Base-by-base conservation (phyloP, 2,113 vertebrate genomes). In the Plecturocebus donacophilus region DNA sequence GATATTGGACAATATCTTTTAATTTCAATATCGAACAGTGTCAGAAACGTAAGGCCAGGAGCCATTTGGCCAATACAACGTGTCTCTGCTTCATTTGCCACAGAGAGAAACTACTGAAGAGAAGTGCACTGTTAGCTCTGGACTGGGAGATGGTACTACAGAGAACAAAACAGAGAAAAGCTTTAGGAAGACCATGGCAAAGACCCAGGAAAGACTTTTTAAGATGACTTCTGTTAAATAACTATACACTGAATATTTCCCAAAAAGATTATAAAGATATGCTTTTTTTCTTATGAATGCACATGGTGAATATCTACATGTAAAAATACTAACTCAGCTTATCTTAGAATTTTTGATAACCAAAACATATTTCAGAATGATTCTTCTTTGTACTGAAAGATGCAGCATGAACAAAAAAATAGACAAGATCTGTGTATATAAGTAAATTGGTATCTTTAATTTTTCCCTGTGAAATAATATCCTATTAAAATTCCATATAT, bases 331-430 rank as follows among this genome's bases (percentile, higher is more conserved):
- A 61, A n/a, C 2, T 86, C 4, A 77, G 5, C 12, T 58, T 32
- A 56, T 38, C 32, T 38, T 61, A 93, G 6, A 83, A 76, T 32
- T 82, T 82, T 83, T 56, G 2, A 70, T 32, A 10, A 21, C 17
- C 58, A 68, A 96, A 80, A 66, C 6, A 14, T 81, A 64, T 91
- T 89, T 93, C 45, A 91, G 40, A 87, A 85, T 94, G 23, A 79
- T 68, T 42, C 1, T 25, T 35, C 0, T 85, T 86, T 49, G 3
- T 85, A 42, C 47, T 54, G 9, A 93, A 82, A n/a, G 13, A 68
- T 2, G 8, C 1, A 38, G 19, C 7, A 87, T 71, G 7, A 76
- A 13, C 6, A 68, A 95, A 87, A 77, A 79, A 47, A 35, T 17
- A 64, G 49, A 47, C 61, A 91, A 23, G 16, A 3, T 16, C 25